Base-by-base conservation (phyloP, 1,140 invertebrate species). In the Papilio helenus region DNA sequence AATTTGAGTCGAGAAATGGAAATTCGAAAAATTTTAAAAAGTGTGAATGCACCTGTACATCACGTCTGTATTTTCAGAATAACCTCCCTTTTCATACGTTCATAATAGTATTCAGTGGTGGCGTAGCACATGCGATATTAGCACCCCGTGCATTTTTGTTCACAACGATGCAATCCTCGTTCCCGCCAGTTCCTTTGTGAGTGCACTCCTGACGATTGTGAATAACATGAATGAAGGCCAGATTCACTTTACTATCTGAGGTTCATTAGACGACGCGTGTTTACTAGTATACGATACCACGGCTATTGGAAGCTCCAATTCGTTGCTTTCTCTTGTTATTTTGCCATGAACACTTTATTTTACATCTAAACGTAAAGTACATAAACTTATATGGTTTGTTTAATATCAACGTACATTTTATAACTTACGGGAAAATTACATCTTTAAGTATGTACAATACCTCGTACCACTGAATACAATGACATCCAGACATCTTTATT, bases 131-230 rank as follows among this genome's bases (percentile, higher is more conserved):
- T 91, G 84, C 84, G 83, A 90, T 90, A 90, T 92, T 91, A 92
- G 86, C 81, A 85, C 84, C 85, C 84, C 84, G 83, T 87, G 86
- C 85, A 89, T 89, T 93, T 92, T 90, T 88, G 85, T 91, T 74
- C 85, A 90, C 89, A 92, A 90, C 90, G 88, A 91, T 87, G 88
- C 84, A 91, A 93, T 92, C 85, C 86, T 72, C 81, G 82, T 83
- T 81, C 85, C 87, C 84, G 82, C 84, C 81, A 81, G 81, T 81
- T 81, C 84, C 89, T 93, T 90, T 92, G 87, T 92, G 80, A 82
- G 84, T 80, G 87, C 87, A 86, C 85, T 81, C 85, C 84, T 87
- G 89, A 85, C 82, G 88, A 90, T 93, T 89, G 89, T 89, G 86
- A 89, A 88, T 87, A 88, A 90, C 89, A 88, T 90, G 84, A 88